Percentiles rank a stretch among this genome's conserved stretches.
Conservation (phyloP, 2,113 vertebrate genomes). For the Carassius carassius region DNA sequence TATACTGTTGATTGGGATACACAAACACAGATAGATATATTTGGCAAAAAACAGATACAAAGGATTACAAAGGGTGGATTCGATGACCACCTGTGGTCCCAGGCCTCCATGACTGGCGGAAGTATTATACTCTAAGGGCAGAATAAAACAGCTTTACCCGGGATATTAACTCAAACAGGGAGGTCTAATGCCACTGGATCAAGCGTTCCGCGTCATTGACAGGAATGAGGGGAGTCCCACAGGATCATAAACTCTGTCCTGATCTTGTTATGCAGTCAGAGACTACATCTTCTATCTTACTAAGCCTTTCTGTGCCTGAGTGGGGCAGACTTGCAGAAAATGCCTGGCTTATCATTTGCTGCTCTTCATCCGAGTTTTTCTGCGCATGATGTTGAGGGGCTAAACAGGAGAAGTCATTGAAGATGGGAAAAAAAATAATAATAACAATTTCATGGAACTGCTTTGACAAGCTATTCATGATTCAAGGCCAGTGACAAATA, state of each 20-base stretch:
- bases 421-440: neutral
- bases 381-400: neutral
- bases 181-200: slow-evolving; percentile 71
- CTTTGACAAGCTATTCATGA: neutral
- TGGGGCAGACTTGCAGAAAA: slow-evolving; percentile 21
- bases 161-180: slow-evolving; percentile 77
- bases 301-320: slow-evolving; percentile 21
- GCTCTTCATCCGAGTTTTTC: slow-evolving; percentile 7
- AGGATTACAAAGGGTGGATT: slow-evolving; percentile 16
- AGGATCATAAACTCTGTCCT: slow-evolving; percentile 60
- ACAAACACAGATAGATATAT: slow-evolving; percentile 20
- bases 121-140: slow-evolving; percentile 56
- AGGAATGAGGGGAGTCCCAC: slow-evolving; percentile 65
- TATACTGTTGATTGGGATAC: neutral
- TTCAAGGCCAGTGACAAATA: neutral
- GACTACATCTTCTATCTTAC: slow-evolving; percentile 33
- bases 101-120: neutral
- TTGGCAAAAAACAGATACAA: slow-evolving; percentile 6
- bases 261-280: slow-evolving; percentile 61
- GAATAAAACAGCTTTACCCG: slow-evolving; percentile 67
- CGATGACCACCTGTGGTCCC: neutral
- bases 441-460: neutral
- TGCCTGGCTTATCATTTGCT: slow-evolving; percentile 19
- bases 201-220: slow-evolving; percentile 72
- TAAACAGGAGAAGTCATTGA: neutral